These are phyloP conservation scores for Sminthopsis crassicaudata DNA, from an alignment of 2,113 vertebrate genomes.

Conservation along the genomic window DNA sequence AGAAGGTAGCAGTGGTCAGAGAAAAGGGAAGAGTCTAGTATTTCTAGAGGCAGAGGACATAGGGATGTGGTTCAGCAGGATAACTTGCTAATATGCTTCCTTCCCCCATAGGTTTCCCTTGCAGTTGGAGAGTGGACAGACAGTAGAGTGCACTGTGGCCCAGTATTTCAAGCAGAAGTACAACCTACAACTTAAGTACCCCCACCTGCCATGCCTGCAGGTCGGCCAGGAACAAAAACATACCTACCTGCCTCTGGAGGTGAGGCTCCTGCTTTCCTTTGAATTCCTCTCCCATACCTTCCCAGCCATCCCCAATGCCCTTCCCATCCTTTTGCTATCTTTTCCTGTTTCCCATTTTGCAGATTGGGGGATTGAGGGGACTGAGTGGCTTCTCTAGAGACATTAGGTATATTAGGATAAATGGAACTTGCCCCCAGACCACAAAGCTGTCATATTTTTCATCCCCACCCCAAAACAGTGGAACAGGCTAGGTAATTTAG, in stretches of 20 bases:
- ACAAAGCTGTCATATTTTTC: constrained; percentile 34
- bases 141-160: constrained; percentile 90
- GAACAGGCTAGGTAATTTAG: constrained; percentile 45
- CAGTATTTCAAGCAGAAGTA: constrained; percentile 92
- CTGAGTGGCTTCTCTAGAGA: constrained; percentile 26
- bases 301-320: neutral
- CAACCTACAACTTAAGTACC: constrained; percentile 90
- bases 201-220: constrained; percentile 97
- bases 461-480: constrained; percentile 30
- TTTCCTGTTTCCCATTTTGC: constrained; percentile 29
- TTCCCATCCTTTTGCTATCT: constrained; percentile 2
- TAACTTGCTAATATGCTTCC: constrained; percentile 31
- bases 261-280: constrained; percentile 80
- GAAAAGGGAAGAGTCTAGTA: constrained; percentile 23
- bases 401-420: neutral
- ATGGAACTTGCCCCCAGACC: neutral
- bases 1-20: constrained; percentile 18
- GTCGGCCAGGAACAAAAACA: constrained; percentile 99
- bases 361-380: constrained; percentile 47
- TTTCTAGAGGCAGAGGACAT: constrained; percentile 11
- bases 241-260: constrained; percentile 99
- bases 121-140: constrained; percentile 90
- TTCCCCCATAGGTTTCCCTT: constrained; percentile 85
- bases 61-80: constrained; percentile 9
- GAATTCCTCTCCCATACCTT: neutral